Evolutionary conservation across 2,797 vertebrate genomes (phyloP).

Genomic region (Clamator glandarius): DNA sequence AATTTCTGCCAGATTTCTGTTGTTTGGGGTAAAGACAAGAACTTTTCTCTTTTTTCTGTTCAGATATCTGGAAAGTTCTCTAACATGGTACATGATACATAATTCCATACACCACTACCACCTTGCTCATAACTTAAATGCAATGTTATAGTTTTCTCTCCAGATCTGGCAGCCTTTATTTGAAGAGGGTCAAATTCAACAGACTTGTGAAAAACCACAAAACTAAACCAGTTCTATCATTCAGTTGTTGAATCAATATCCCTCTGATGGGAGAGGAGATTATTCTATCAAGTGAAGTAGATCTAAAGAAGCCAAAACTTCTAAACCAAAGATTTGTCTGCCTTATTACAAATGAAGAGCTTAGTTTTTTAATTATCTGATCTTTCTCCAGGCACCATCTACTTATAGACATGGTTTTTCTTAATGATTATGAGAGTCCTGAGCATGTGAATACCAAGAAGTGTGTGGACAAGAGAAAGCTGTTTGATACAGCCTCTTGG

Average conservation of each 20-base stretch:
- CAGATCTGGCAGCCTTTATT: not conserved
- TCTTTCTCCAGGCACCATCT: not conserved
- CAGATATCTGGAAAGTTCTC: not conserved
- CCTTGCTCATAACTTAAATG: not conserved
- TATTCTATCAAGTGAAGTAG: not conserved
- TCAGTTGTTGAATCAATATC: not conserved
- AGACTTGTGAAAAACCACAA: not conserved
- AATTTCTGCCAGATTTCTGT: not conserved
- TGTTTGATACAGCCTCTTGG: not conserved
- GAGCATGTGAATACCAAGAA: not conserved
- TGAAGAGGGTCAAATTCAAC: not conserved
- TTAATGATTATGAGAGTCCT: not conserved
- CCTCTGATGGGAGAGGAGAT: not conserved
- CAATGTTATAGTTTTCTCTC: not conserved
- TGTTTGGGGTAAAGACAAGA: not conserved
- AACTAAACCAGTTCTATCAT: not conserved
- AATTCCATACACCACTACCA: not conserved
- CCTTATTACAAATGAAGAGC: fast-evolving
- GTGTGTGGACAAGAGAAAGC: not conserved
- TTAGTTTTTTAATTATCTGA: not conserved
- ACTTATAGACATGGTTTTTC: not conserved
- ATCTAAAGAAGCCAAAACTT: not conserved
- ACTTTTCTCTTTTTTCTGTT: not conserved
- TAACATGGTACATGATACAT: not conserved
- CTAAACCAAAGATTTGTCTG: not conserved